These are phyloP conservation scores for Cololabis saira DNA, from an alignment of 2,113 vertebrate genomes.

Conservation along the genomic window DNA sequence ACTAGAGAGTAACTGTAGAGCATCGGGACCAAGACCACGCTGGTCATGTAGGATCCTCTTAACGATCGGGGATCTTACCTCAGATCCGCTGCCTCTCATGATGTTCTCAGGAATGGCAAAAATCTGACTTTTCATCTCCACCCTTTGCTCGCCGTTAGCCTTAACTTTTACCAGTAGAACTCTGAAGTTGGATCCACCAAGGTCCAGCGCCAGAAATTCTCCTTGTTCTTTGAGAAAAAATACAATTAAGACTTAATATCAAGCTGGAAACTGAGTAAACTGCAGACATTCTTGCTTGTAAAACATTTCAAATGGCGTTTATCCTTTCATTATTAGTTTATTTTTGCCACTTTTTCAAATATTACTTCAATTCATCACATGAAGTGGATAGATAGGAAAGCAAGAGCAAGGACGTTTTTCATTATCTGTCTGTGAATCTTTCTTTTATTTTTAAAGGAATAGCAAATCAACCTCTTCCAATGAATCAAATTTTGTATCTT, in stretches of 20 bases:
- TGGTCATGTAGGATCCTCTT: background rate
- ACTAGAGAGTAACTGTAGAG: too few relatives aligned
- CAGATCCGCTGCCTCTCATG: slow-evolving; percentile 88
- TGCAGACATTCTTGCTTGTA: too few relatives aligned
- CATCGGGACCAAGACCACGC: background rate
- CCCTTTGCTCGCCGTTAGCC: slow-evolving; percentile 87
- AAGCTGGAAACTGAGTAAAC: too few relatives aligned
- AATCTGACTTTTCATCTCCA: slow-evolving; percentile 96
- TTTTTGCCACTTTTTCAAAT: too few relatives aligned
- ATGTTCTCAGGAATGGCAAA: slow-evolving; percentile 92
- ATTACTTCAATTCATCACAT: too few relatives aligned
- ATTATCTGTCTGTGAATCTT: too few relatives aligned
- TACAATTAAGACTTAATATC: background rate
- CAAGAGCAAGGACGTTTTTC: too few relatives aligned
- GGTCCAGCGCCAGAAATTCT: slow-evolving; percentile 92
- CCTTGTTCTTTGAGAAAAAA: slow-evolving; percentile 86
- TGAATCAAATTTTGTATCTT: too few relatives aligned
- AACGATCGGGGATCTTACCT: slow-evolving; percentile 76
- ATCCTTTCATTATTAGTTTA: too few relatives aligned
- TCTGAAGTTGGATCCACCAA: slow-evolving; percentile 93
- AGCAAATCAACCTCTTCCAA: too few relatives aligned
- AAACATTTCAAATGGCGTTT: background rate
- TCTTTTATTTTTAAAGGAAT: too few relatives aligned
- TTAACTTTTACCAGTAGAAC: slow-evolving; percentile 92
- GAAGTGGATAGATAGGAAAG: too few relatives aligned